Percentiles rank a stretch among this genome's conserved stretches.
Conservation (phyloP, 2,888 invertebrate genomes). For the Noctua pronuba region DNA sequence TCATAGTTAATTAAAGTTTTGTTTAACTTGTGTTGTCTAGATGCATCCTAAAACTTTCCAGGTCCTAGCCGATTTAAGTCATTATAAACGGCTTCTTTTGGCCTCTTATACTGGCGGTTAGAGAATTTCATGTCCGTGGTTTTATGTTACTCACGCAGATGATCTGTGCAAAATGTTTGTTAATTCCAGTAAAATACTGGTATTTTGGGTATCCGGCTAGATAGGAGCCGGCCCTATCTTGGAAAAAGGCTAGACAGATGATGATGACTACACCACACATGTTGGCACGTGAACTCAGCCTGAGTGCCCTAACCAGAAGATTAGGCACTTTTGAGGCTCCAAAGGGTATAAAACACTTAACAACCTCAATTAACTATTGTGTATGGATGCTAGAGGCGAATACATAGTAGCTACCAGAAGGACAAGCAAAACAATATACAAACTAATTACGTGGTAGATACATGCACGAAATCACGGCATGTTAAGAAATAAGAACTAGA, state of each 20-base stretch:
- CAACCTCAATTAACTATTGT: not conserved
- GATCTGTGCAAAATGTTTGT: not conserved
- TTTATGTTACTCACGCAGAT: too few relatives aligned
- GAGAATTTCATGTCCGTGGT: not conserved
- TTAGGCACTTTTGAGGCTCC: slow-evolving; percentile 40
- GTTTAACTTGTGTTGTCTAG: not conserved
- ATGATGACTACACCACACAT: not conserved
- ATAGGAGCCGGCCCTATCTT: not conserved
- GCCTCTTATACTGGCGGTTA: not conserved
- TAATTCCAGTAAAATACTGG: too few relatives aligned
- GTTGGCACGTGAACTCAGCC: not conserved
- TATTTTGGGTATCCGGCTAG: not conserved
- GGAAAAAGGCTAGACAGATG: not conserved
- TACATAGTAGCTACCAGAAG: slow-evolving; percentile 1
- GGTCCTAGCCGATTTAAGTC: not conserved
- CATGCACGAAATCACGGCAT: not conserved
- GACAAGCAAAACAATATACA: slow-evolving; percentile 4
- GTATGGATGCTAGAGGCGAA: slow-evolving; percentile 3
- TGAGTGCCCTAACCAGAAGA: not conserved
- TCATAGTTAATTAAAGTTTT: too few relatives aligned
- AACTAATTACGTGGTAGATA: not conserved
- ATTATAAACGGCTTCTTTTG: not conserved
- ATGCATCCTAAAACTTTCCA: not conserved
- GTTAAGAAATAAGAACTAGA: slow-evolving; percentile 14
- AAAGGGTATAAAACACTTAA: slow-evolving; percentile 31